Evolutionary conservation across 2,888 invertebrate genomes (phyloP), one percentile per base, ranked within the genome.

Genomic region (Apamea sordens): DNA sequence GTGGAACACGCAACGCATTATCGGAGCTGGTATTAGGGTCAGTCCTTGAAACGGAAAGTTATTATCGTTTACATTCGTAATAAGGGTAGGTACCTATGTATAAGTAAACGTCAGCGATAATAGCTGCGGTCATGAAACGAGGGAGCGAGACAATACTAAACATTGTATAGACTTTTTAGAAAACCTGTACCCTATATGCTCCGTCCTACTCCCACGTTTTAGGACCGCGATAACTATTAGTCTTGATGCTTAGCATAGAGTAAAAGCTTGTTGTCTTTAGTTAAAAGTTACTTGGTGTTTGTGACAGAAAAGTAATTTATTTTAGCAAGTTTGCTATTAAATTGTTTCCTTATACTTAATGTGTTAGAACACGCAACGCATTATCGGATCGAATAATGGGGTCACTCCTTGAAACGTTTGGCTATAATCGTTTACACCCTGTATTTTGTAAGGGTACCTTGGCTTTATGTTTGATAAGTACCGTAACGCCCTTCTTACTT

Each of bases 1-100:
- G 65, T 76, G 41, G 28, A 72, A 83, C 85, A 79, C 85, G 79
- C 84, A 75, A 85, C 50, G 65, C 44, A 28, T 50, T 84, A 86
- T 74, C 68, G 21, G 53, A 11, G 47, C 44, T 28, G 32, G 44
- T 68, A 59, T 36, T 65, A n/a, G 36, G 73, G 67, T 73, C 61
- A 82, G 67, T 59, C 61, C 73, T 81, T 82, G 73, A 70, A 77
- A 73, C 15, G 11, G 28, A 63, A 36, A 67, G 65, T 65, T 59
- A 36, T 47, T 71, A 74, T 74, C n/a, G 77, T 47, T 24, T 65
- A 72, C 21, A 72, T n/a, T 59, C 61, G 32, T 79, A 75, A 61
- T 72, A 69, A 70, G 13, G n/a, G 18, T 56, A 41, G 32, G 21
- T 64, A 36, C 21, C 3, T 10, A 63, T 28, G 63, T 15, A 47